Evolutionary conservation across 2,113 vertebrate species (phyloP), one percentile per base, ranked within the genome.

Genomic region (Macroglossus sobrinus): DNA sequence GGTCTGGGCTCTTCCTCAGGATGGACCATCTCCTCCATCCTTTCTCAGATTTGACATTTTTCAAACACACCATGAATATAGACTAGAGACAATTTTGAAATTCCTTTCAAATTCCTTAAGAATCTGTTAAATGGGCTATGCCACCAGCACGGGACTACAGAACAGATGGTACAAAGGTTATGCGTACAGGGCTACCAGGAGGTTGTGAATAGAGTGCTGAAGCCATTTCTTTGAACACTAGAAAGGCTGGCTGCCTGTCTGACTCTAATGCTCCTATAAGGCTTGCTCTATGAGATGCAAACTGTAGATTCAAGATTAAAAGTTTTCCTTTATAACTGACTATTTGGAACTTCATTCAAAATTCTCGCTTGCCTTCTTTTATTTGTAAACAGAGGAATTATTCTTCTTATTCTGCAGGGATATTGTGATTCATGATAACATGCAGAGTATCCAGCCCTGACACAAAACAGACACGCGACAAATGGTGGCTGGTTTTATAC

Each of bases 401-500:
- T 14, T n/a, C 33, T 12, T 64, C 33, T 92, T 85, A 78, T 50
- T 93, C 79, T 87, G 35, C 57, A 33, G 43, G 18, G 14, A 86
- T 79, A 86, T 1, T 94, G 85, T 84, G 75, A 80, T 63, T 95
- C 57, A 84, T 4, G 45, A 47, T 69, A 68, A 33, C 40, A 95
- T 47, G 18, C 43, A 30, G 92, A 90, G 50, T 75, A 55, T 81
- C 78, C n/a, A 64, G 50, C 57, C n/a, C 59, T 81, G 79, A 61
- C 57, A 92, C 84, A 89, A 96, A 97, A 91, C 40, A 92, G 15
- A 75, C n/a, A 57, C 61, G 50, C 50, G 76, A 80, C 66, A 97
- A 92, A 72, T 81, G 14, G 4, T 45, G 38, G 79, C 24, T 66
- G 69, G n/a, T 95, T 97, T 97, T 80, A 78, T 84, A 76, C 80